Conservation (phyloP, 2,888 invertebrate species). For the Incurvaria masculella region DNA sequence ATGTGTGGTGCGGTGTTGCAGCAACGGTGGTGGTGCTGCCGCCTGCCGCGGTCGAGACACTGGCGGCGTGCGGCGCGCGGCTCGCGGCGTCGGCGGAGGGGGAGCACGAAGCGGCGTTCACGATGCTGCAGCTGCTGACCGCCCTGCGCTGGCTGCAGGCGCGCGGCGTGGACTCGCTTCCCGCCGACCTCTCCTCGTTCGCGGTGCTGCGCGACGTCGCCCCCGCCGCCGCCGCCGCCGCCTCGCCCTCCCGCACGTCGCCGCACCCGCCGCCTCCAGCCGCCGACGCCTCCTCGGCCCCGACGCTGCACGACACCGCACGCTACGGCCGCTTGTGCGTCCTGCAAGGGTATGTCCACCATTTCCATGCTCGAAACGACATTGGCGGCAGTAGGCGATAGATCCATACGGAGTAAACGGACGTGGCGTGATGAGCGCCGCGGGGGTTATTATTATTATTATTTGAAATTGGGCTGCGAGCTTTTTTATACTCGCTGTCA, state of each 20-base stretch:
- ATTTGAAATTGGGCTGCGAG: no score
- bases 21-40: conserved; percentile 77
- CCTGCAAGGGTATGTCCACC: conserved; percentile 70
- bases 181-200: conserved; percentile 67
- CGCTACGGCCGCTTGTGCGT: conserved; percentile 65
- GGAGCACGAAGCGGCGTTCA: conserved; percentile 68
- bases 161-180: conserved; percentile 77
- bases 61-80: conserved; percentile 65
- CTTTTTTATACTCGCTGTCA: no score
- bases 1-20: conserved; percentile 31
- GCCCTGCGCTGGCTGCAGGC: conserved; percentile 80
- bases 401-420: no score
- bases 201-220: conserved; percentile 71
- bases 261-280: conserved; percentile 31
- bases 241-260: no score
- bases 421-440: no score
- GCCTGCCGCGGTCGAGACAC: conserved; percentile 70
- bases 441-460: no score
- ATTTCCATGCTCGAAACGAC: no score
- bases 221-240: no score
- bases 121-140: conserved; percentile 77
- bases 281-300: conserved; percentile 42
- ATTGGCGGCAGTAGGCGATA: no score
- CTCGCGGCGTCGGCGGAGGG: conserved; percentile 58
- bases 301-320: conserved; percentile 49